Percentiles rank a stretch among this genome's conserved stretches.
phyloP scores from a whole-genome alignment of 1,140 invertebrate species.

The Zaprionus taronus region DNA sequence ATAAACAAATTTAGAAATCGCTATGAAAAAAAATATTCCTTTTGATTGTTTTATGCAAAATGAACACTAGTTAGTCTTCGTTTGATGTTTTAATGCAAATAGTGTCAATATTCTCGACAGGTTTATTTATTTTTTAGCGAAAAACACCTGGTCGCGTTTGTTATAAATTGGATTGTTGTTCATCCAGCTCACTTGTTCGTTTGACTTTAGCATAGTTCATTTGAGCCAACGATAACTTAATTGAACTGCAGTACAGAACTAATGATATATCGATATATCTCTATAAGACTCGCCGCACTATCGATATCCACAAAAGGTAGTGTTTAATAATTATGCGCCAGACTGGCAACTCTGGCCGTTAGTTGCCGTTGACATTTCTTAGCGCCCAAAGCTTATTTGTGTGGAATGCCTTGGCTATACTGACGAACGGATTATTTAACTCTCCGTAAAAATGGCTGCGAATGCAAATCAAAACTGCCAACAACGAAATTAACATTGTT shows the following conservation, averaged over 20 bases:
- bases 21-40: background rate
- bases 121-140: constrained; percentile 30
- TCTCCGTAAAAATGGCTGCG: constrained; percentile 69
- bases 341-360: constrained; percentile 43
- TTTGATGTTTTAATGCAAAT: constrained; percentile 15
- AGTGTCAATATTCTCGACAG: constrained; percentile 8
- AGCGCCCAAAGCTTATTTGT: constrained; percentile 53
- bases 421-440: constrained; percentile 77
- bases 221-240: background rate
- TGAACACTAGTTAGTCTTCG: background rate
- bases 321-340: background rate
- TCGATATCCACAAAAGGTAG: background rate
- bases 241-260: background rate
- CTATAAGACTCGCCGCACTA: background rate
- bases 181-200: constrained; percentile 12
- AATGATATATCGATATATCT: background rate
- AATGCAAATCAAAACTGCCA: constrained; percentile 45
- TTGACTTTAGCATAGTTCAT: constrained; percentile 4
- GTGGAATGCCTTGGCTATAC: constrained; percentile 57
- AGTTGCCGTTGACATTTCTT: constrained; percentile 61
- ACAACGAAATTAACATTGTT: constrained; percentile 47
- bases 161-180: constrained; percentile 41
- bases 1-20: constrained; percentile 32
- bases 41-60: background rate
- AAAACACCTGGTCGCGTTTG: constrained; percentile 48